Percentiles rank a stretch among this genome's conserved stretches.
Evolutionary conservation across 1,140 invertebrate species (phyloP).

Genomic region (Limonius californicus): DNA sequence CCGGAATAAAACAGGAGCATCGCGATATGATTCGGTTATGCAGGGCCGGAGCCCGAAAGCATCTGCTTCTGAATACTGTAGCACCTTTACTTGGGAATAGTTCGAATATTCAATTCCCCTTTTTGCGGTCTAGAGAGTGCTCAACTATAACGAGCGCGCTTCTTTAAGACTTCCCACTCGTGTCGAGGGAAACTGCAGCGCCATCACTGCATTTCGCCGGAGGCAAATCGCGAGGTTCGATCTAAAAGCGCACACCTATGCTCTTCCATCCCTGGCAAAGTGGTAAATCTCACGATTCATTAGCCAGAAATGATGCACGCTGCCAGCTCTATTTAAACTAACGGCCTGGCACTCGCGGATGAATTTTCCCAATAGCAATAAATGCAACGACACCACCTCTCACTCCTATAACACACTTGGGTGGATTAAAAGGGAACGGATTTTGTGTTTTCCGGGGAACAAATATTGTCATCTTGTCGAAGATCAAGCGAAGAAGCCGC

Average conservation of each 20-base stretch:
- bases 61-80: conserved; percentile 6
- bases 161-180: not conserved
- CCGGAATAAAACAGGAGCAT: not conserved
- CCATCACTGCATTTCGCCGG: conserved; percentile 5
- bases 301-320: no score
- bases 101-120: conserved; percentile 3
- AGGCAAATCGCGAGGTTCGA: not conserved
- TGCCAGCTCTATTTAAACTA: no score
- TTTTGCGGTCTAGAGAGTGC: not conserved
- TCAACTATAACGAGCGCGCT: not conserved
- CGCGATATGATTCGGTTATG: not conserved
- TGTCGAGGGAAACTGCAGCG: conserved; percentile 2
- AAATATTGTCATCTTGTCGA: no score
- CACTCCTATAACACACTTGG: no score
- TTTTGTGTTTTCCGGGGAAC: no score
- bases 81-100: conserved; percentile 1
- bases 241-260: not conserved
- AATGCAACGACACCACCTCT: no score
- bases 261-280: not conserved
- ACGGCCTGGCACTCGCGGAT: no score
- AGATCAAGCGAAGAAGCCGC: no score
- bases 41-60: not conserved
- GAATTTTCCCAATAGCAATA: no score
- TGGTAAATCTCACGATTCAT: no score
- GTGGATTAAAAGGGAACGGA: no score